A percentile compares a stretch with the other conserved stretches of the same genome.
Evolutionary conservation across 2,888 invertebrate genomes (phyloP).

Genomic region (Andrena flavipes): DNA sequence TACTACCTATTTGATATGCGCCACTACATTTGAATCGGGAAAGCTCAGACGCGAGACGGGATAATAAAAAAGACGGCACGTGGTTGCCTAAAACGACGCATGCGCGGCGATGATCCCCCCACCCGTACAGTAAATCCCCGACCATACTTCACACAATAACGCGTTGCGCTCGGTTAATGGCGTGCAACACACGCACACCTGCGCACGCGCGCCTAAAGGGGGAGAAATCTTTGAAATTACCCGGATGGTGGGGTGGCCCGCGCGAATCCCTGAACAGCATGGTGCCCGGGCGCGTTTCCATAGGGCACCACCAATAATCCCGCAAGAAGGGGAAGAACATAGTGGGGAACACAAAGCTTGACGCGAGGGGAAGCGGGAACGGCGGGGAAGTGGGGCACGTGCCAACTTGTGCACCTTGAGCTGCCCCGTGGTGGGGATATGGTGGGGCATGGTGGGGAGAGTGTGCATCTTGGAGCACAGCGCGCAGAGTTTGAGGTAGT

Average conservation of each 20-base stretch:
- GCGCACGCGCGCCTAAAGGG: constrained; percentile 23
- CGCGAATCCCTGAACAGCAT: constrained; percentile 42
- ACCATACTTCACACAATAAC: neutral
- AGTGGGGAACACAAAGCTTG: constrained; percentile 17
- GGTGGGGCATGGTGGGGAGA: constrained; percentile 41
- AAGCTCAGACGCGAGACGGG: neutral
- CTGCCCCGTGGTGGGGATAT: constrained; percentile 18
- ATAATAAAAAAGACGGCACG: constrained; percentile 24
- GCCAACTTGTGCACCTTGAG: constrained; percentile 12
- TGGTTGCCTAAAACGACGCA: constrained; percentile 17
- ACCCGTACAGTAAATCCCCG: neutral
- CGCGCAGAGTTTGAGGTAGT: constrained; percentile 74
- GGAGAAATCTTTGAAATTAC: constrained; percentile 21
- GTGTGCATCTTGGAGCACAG: constrained; percentile 45
- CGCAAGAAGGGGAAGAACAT: constrained; percentile 25
- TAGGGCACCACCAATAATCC: constrained; percentile 25
- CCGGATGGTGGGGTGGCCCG: constrained; percentile 15
- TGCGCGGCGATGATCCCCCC: neutral
- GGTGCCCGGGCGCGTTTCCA: constrained; percentile 5
- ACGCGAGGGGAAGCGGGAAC: constrained; percentile 17
- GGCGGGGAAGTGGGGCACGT: constrained; percentile 39
- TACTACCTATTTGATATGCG: neutral
- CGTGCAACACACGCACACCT: neutral
- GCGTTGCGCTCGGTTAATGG: constrained; percentile 19
- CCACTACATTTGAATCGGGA: no score